phyloP scores from a whole-genome alignment of 35 echinoderm and acorn worm genomes.

The Ptychodera flava region DNA sequence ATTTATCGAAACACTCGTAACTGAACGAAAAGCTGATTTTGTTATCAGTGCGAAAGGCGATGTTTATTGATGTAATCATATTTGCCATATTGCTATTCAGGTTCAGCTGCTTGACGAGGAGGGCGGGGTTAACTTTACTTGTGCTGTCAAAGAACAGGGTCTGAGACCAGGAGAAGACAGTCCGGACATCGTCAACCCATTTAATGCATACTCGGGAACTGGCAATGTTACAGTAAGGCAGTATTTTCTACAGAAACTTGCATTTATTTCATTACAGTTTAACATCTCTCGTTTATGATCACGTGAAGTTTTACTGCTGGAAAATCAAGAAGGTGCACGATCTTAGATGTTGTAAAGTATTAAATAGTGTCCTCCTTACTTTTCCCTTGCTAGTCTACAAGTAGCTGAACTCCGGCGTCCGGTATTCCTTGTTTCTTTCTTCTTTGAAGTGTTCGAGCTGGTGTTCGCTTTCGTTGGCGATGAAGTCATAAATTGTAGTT shows the following conservation, averaged over 20 bases:
- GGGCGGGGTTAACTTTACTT: background rate
- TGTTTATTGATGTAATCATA: no score
- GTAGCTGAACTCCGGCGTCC: slow-evolving; percentile 9
- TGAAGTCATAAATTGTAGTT: no score
- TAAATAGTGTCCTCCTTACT: slow-evolving; percentile 35
- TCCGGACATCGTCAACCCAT: slow-evolving; percentile 14
- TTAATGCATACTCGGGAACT: slow-evolving; percentile 37
- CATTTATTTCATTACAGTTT: background rate
- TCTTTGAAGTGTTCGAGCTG: no score
- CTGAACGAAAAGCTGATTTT: no score
- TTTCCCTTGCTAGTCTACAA: slow-evolving; percentile 36
- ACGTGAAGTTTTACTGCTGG: slow-evolving; percentile 16
- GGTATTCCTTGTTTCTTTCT: background rate
- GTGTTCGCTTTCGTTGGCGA: no score
- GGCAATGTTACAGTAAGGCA: slow-evolving; percentile 23
- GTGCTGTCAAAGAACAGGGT: background rate
- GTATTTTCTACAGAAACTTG: background rate
- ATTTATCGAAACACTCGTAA: no score
- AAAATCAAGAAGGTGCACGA: slow-evolving; percentile 28
- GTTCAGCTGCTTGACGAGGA: background rate
- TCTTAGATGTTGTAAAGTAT: slow-evolving; percentile 9
- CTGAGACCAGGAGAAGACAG: slow-evolving; percentile 6
- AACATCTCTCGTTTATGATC: background rate
- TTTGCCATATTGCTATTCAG: no score
- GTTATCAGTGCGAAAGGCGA: no score